A percentile compares a stretch with the other conserved stretches of the same genome.
phyloP scores from a whole-genome alignment of 2,888 invertebrate genomes.

The Phyllotreta cruciferae region DNA sequence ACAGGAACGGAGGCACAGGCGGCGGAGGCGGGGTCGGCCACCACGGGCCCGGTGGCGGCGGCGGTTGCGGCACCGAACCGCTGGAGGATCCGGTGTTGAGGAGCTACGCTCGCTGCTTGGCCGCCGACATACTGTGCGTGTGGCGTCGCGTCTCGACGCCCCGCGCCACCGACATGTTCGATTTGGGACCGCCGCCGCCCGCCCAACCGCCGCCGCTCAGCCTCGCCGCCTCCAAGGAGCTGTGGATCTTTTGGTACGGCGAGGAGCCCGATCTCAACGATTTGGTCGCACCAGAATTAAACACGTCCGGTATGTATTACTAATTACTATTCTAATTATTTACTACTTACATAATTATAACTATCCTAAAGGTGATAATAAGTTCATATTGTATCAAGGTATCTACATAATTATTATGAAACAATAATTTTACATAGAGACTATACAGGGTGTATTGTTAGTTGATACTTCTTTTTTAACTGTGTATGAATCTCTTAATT shows the following conservation, averaged over 20 bases:
- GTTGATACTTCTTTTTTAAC: too few species aligned
- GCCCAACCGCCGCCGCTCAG: slow-evolving; percentile 75
- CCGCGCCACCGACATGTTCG: slow-evolving; percentile 60
- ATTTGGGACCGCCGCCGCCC: slow-evolving; percentile 59
- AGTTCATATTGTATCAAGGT: too few species aligned
- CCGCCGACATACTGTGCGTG: slow-evolving; percentile 95
- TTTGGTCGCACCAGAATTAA: slow-evolving; percentile 84
- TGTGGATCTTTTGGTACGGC: slow-evolving; percentile 99
- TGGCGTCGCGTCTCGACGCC: slow-evolving; percentile 89
- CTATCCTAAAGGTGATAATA: too few species aligned
- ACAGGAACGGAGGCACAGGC: slow-evolving; percentile 55
- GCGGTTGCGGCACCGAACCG: slow-evolving; percentile 66
- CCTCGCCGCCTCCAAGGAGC: slow-evolving; percentile 89
- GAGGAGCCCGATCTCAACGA: slow-evolving; percentile 91
- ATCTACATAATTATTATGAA: too few species aligned
- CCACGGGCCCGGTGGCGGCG: slow-evolving; percentile 43
- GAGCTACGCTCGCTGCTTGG: slow-evolving; percentile 89
- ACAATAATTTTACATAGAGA: too few species aligned
- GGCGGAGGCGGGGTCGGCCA: slow-evolving; percentile 55
- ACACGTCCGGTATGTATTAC: slow-evolving; percentile 81
- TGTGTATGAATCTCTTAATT: too few species aligned
- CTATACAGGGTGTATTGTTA: too few species aligned
- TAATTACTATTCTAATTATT: slow-evolving; percentile 3
- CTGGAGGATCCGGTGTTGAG: slow-evolving; percentile 90
- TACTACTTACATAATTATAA: too few species aligned